These are phyloP conservation scores for Rhodinocichla rosea DNA, from an alignment of 2,113 vertebrate species.

Conservation along the genomic window DNA sequence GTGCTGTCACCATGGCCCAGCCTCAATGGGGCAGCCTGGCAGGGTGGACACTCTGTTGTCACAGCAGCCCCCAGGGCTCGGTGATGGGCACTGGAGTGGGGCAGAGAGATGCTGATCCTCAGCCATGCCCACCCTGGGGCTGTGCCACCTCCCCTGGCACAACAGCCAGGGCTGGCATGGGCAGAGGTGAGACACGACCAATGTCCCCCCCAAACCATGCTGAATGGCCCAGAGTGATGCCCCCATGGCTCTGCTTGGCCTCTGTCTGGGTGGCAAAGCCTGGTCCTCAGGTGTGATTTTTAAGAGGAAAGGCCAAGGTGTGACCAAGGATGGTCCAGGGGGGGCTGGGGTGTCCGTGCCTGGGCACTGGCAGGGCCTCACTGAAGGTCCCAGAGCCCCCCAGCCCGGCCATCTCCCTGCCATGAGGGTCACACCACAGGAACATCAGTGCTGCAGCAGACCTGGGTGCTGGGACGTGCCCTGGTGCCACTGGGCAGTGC, in stretches of 20 bases:
- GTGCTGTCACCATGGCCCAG: fast-evolving
- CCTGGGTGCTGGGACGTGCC: background rate
- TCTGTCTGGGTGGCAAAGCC: background rate
- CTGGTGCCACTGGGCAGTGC: background rate
- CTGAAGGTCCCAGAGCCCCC: background rate
- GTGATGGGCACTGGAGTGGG: background rate
- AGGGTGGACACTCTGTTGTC: background rate
- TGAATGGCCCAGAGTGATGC: background rate
- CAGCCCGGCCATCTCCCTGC: background rate
- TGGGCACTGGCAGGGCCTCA: fast-evolving
- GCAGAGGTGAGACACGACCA: background rate
- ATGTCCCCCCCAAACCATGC: background rate
- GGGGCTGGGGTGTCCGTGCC: background rate
- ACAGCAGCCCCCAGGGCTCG: fast-evolving
- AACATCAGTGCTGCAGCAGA: background rate
- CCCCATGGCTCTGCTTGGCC: background rate
- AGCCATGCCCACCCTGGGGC: background rate
- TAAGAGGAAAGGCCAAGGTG: background rate
- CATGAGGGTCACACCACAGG: fast-evolving
- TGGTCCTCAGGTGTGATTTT: background rate
- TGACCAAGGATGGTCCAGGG: too few species aligned
- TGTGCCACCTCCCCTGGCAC: background rate
- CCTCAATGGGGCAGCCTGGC: background rate
- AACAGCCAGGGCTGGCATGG: background rate
- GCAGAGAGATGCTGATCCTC: background rate